phyloP scores from a whole-genome alignment of 2,797 vertebrate genomes.

The Alfaro cultratus region DNA sequence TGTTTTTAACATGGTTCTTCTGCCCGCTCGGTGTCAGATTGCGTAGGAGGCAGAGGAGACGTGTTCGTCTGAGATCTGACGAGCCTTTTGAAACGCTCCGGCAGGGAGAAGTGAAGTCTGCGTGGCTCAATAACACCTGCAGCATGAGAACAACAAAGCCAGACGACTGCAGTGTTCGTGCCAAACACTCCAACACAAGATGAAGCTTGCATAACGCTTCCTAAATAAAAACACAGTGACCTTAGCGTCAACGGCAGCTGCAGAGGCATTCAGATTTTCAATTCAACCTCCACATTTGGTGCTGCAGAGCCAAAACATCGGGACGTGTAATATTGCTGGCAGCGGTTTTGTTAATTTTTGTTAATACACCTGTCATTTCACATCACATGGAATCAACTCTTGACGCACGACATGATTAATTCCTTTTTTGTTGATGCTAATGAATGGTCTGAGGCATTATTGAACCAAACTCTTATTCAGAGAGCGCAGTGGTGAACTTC shows the following conservation, averaged over 20 bases:
- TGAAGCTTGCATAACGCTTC: conserved; percentile 37
- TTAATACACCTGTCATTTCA: conserved; percentile 62
- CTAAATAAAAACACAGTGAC: conserved; percentile 39
- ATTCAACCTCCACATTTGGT: conserved; percentile 27
- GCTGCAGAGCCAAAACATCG: conserved; percentile 20
- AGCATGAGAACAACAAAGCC: conserved; percentile 62
- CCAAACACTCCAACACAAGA: conserved; percentile 36
- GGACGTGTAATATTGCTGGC: conserved; percentile 22
- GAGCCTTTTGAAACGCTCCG: conserved; percentile 68
- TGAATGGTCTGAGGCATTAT: conserved; percentile 27
- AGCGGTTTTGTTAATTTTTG: conserved; percentile 48
- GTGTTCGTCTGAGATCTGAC: conserved; percentile 70
- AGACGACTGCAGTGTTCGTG: conserved; percentile 45
- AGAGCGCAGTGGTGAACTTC: not conserved
- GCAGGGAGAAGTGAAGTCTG: conserved; percentile 63
- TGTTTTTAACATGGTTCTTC: conserved; percentile 50
- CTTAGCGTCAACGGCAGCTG: conserved; percentile 33
- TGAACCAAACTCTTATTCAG: conserved; percentile 6
- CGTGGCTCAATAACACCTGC: conserved; percentile 63
- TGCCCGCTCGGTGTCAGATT: conserved; percentile 64
- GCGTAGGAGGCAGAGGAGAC: conserved; percentile 70
- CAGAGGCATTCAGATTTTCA: conserved; percentile 33
- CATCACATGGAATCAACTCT: conserved; percentile 44
- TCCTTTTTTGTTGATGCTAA: conserved; percentile 18
- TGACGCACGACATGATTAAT: conserved; percentile 27